Conservation (phyloP, 1,140 invertebrate genomes). For the Agrypnia vestita region DNA sequence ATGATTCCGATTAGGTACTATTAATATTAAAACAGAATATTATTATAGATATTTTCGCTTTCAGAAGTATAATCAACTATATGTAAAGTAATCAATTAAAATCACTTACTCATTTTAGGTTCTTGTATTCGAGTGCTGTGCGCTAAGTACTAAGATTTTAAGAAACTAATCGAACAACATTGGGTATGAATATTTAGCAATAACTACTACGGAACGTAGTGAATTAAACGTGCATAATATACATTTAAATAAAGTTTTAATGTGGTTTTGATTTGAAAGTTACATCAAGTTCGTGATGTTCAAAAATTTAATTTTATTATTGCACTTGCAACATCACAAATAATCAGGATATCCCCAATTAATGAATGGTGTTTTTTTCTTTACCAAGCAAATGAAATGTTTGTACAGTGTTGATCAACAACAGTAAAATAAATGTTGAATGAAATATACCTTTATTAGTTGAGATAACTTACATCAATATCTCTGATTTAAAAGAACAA, state of each 20-base stretch:
- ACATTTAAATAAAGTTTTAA: not conserved
- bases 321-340: too few species aligned
- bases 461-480: too few species aligned
- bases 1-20: not conserved
- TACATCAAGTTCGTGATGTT: too few species aligned
- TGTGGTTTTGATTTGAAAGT: too few species aligned
- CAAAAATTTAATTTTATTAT: too few species aligned
- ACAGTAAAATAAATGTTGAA: too few species aligned
- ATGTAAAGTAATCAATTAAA: constrained; percentile 1
- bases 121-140: constrained; percentile 47
- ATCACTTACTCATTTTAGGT: constrained; percentile 13
- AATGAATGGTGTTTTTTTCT: too few species aligned
- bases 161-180: constrained; percentile 3
- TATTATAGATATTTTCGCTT: constrained; percentile 23
- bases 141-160: constrained; percentile 26
- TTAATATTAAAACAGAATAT: constrained; percentile 1
- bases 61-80: constrained; percentile 8
- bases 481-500: too few species aligned
- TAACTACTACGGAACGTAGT: constrained; percentile 35
- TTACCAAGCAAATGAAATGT: too few species aligned
- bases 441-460: too few species aligned
- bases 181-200: constrained; percentile 40
- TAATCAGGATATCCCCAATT: too few species aligned
- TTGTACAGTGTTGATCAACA: too few species aligned
- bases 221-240: not conserved